These are phyloP conservation scores for Syngnathus scovelli DNA, from an alignment of 2,113 vertebrate genomes.

Conservation along the genomic window DNA sequence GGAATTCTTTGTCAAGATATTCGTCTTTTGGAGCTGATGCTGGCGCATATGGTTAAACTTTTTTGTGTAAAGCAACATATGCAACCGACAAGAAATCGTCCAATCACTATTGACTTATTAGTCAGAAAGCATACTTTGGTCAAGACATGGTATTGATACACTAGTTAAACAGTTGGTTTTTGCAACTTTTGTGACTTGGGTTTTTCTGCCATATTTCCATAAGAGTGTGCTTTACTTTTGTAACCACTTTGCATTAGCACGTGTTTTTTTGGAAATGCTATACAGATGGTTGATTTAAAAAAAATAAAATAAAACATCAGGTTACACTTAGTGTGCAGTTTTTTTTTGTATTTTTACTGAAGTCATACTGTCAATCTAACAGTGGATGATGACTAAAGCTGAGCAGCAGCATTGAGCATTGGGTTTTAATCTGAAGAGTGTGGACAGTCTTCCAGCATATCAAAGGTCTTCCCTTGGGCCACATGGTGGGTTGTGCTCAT, in stretches of 20 bases:
- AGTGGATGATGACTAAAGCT: not conserved
- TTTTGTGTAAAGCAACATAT: conserved; percentile 21
- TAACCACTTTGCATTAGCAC: conserved; percentile 61
- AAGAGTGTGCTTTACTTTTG: conserved; percentile 68
- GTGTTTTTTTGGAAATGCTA: conserved; percentile 46
- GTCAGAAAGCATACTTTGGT: conserved; percentile 18
- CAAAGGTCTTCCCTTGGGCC: no score
- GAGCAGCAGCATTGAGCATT: not conserved
- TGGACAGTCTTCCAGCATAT: no score
- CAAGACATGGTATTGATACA: conserved; percentile 10
- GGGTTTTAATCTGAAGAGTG: no score
- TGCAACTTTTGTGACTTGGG: conserved; percentile 46
- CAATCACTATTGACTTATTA: conserved; percentile 10
- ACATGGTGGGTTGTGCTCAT: not conserved
- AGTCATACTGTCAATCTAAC: no score
- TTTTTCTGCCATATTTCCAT: conserved; percentile 43
- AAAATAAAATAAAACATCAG: conserved; percentile 58
- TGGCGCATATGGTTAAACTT: conserved; percentile 30
- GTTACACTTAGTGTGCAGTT: conserved; percentile 24
- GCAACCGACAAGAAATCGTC: conserved; percentile 25
- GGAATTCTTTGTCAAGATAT: conserved; percentile 23
- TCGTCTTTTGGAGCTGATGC: conserved; percentile 24
- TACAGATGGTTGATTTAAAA: conserved; percentile 51
- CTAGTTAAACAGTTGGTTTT: conserved; percentile 44
- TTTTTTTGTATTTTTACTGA: conserved; percentile 1